Evolutionary conservation across 2,888 invertebrate species (phyloP).

Genomic region (Callyntrura sp.): DNA sequence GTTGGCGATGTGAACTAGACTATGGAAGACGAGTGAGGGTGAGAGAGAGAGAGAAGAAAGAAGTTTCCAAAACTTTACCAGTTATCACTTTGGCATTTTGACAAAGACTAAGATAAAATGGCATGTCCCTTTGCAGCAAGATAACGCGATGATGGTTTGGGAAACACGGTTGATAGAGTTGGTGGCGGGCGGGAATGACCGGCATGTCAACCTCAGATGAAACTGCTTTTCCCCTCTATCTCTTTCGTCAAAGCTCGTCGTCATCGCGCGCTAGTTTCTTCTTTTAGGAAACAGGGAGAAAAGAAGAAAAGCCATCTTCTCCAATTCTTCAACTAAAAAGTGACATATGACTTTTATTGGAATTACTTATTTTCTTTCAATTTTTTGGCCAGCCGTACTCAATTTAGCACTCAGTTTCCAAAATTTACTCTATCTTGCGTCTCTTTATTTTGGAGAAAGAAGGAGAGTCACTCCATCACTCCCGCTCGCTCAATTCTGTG

Average conservation of each 20-base stretch:
- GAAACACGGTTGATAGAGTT: conserved; percentile 71
- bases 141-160: conserved; percentile 72
- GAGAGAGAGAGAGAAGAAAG: conserved; percentile 31
- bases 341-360: conserved; percentile 70
- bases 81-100: conserved; percentile 77
- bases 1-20: background rate
- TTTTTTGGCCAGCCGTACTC: conserved; percentile 47
- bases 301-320: conserved; percentile 54
- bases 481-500: background rate
- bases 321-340: conserved; percentile 55
- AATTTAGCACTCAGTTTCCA: conserved; percentile 27
- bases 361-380: conserved; percentile 65
- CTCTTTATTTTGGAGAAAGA: conserved; percentile 23
- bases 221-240: conserved; percentile 32
- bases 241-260: conserved; percentile 15
- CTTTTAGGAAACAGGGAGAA: conserved; percentile 16
- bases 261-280: conserved; percentile 41
- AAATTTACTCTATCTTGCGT: background rate
- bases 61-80: conserved; percentile 70
- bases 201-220: conserved; percentile 52
- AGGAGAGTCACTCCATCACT: conserved; percentile 10
- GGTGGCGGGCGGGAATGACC: conserved; percentile 66
- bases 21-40: background rate
- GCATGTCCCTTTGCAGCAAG: conserved; percentile 65
- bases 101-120: conserved; percentile 77